Percentiles rank a stretch among this genome's conserved stretches.
These are phyloP conservation scores for Syngnathus floridae DNA, from an alignment of 2,113 vertebrate genomes.

Conservation along the genomic window DNA sequence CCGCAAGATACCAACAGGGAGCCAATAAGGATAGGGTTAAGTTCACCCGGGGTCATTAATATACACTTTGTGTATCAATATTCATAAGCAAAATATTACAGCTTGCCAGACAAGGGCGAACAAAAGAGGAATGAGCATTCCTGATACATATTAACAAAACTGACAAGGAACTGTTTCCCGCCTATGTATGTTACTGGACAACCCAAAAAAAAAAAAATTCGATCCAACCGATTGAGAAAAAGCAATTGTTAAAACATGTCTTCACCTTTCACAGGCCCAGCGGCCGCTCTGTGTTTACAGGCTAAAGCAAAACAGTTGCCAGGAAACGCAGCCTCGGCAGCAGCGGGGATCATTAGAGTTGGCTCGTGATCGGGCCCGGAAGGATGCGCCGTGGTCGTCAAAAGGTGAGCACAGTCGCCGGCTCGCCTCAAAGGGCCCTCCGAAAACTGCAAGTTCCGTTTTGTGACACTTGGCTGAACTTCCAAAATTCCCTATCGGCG, in stretches of 20 bases:
- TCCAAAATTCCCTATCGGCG: neutral
- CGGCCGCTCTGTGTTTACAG: conserved; percentile 64
- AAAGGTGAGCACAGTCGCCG: conserved; percentile 51
- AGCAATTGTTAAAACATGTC: conserved; percentile 2
- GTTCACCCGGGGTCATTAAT: conserved; percentile 80
- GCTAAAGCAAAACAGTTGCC: conserved; percentile 64
- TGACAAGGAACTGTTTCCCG: conserved; percentile 57
- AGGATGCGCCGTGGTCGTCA: conserved; percentile 31
- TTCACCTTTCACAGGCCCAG: conserved; percentile 58
- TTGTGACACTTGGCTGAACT: neutral
- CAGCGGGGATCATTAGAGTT: conserved; percentile 66
- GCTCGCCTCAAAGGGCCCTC: conserved; percentile 23
- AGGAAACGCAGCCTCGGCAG: conserved; percentile 61
- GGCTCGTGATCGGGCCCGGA: conserved; percentile 61
- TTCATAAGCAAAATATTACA: conserved; percentile 83
- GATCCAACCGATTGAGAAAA: conserved; percentile 19
- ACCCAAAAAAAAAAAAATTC: conserved; percentile 22
- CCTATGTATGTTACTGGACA: conserved; percentile 35
- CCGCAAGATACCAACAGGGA: conserved; percentile 73
- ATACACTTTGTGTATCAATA: conserved; percentile 82
- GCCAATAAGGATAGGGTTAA: conserved; percentile 83
- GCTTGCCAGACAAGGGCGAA: conserved; percentile 79
- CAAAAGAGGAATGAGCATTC: conserved; percentile 76
- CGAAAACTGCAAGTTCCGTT: neutral
- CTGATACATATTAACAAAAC: conserved; percentile 75